Base-by-base conservation (phyloP, 2,113 vertebrate genomes). In the Serinus canaria region DNA sequence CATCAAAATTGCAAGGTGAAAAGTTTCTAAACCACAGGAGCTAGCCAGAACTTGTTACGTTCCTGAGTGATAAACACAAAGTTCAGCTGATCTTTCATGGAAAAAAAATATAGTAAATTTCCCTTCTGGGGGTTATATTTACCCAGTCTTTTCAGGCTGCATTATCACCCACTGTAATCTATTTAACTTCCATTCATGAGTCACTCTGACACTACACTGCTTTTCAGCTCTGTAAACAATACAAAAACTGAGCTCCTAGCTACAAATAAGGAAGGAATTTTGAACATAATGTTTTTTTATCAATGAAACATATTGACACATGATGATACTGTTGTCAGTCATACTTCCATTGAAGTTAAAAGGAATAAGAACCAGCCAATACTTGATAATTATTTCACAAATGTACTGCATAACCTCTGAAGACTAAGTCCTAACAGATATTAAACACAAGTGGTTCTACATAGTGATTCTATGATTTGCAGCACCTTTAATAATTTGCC, bases 121-220 rank as follows among this genome's bases (percentile, higher is more conserved):
- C 60, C 49, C 64, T 93, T 89, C 72, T 90, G 64, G 73, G 64
- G 60, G 37, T 96, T 90, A 31, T 91, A 93, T 97, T 88, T 96
- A 70, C 81, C 56, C 78, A 92, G 35, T 35, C 76, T 86, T 92
- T 93, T 72, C 82, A 90, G 52, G 58, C 9, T 95, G 76, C 49
- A 81, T 78, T 95, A 84, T 81, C 13, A 2, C 62, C 37, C 31
- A 62, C 60, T 72, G 76, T 49, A 89, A 95, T 73, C 74, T 90
- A 93, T 81, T 95, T 93, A 70, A 86, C 88, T 89, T 89, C 63
- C 85, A 90, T 93, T 86, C 86, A 67, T 92, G 85, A 94, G 79
- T 92, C 94, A 93, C 47, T 94, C 46, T 25, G 59, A 80, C 49
- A 89, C 76, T 75, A 30, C 18, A 24, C 44, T 78, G 72, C 67